Base-by-base conservation (phyloP, 2,113 vertebrate species). In the Pteruthius melanotis region DNA sequence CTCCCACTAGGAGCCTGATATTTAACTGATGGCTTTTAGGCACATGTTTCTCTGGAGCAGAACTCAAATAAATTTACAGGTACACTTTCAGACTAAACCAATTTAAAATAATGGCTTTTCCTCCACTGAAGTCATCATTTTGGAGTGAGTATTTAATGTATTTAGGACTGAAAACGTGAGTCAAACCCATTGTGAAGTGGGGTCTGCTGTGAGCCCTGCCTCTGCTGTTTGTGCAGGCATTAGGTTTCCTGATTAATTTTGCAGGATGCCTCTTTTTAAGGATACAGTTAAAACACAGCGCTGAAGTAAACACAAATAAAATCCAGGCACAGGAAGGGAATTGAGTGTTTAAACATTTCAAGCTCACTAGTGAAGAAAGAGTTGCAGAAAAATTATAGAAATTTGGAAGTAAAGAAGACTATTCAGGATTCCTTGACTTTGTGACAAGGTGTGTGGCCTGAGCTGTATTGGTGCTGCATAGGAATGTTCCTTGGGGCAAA, bases 381-480 rank as follows among this genome's bases (percentile, higher is more conserved):
- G 59, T 64, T 60, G 35, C 21, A 35, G 40, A 57, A 54, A 93
- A 92, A 42, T 39, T 6, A 11, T 47, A n/a, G 66, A 44, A 76
- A 76, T 80, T 71, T 80, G 45, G 13, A 40, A 65, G 16, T 33
- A 39, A 60, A 65, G 30, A 42, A 44, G 19, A 24, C 15, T 26
- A 27, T 21, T 33, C 23, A n/a, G 40, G 31, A 52, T 54, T 78
- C 59, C 30, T 76, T 68, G 37, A 16, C 27, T 28, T 6, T 18
- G 10, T 50, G 39, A 33, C 10, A 7, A 17, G 21, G 18, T 72
- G 33, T n/a, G 20, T 18, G 35, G 21, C 31, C 17, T 22, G 61
- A 90, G 15, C 24, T 54, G 14, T 7, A 1, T 13, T 13, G 9
- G 0, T 37, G 19, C 39, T 79, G 9, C 1, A 1, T 17, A 4